These are phyloP conservation scores for Notothenia coriiceps DNA, from an alignment of 2,113 vertebrate genomes.

Conservation along the genomic window DNA sequence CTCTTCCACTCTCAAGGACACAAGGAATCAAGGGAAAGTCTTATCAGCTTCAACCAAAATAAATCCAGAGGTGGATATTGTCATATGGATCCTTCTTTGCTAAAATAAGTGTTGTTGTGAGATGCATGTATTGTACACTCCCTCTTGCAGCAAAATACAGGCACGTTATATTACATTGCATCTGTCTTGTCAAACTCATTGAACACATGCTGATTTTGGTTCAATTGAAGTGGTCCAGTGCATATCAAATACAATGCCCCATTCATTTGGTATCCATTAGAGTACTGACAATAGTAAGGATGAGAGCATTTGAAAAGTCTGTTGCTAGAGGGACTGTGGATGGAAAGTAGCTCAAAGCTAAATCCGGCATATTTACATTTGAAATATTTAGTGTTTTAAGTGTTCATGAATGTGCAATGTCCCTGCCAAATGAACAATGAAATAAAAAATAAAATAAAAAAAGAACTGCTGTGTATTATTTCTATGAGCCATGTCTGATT, in stretches of 20 bases:
- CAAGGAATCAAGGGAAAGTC: slow-evolving; percentile 29
- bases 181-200: slow-evolving; percentile 75
- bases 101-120: slow-evolving; percentile 48
- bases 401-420: no score
- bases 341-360: no score
- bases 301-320: slow-evolving; percentile 51
- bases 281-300: slow-evolving; percentile 52
- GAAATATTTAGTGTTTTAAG: no score
- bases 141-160: slow-evolving; percentile 82
- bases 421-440: no score
- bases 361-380: no score
- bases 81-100: slow-evolving; percentile 14
- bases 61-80: neutral
- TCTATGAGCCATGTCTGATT: slow-evolving; percentile 29
- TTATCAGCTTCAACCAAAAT: neutral
- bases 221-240: slow-evolving; percentile 73
- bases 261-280: slow-evolving; percentile 73
- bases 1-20: slow-evolving; percentile 1
- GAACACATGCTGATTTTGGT: slow-evolving; percentile 76
- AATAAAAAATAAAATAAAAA: no score
- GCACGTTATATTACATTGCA: slow-evolving; percentile 82
- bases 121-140: slow-evolving; percentile 69
- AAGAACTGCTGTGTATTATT: slow-evolving; percentile 28
- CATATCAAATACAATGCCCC: slow-evolving; percentile 72
- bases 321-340: slow-evolving; percentile 11